Base-by-base conservation (phyloP, 2,113 vertebrate species). In the Mionectes macconnelli region DNA sequence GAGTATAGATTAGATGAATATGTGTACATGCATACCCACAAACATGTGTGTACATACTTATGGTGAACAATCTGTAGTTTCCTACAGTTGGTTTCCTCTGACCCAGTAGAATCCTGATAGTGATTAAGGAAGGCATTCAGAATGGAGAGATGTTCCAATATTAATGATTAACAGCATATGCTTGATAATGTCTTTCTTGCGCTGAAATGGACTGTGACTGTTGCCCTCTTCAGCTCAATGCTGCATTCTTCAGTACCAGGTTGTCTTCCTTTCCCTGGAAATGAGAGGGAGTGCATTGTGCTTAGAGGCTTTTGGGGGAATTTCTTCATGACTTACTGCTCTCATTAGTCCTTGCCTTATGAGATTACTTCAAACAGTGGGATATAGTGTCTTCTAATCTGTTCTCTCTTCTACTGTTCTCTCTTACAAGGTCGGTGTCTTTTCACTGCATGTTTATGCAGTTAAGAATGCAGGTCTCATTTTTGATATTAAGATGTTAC, bases 11-110 rank as follows among this genome's bases (percentile, higher is more conserved):
- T 37, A 62, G 39, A 57, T 42, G 35, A 55, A 3, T 64, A 5
- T 14, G 5, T 49, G 17, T 77, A 2, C 35, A 14, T 5, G 4
- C 12, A 5, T 82, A 25, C 19, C 10, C n/a, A 49, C 8, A 87
- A 25, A 52, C 5, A 3, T 21, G 22, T 2, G 0, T 44, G 44
- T 22, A 9, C 4, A 1, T 55, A 20, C 14, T 55, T 57, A 6
- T 0, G 10, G 27, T 42, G 33, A 80, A 8, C 10, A 44, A 5
- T 64, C 74, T 67, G 8, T 37, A 31, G 28, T 63, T 22, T 23
- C 17, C 49, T 66, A 37, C 9, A 8, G 14, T 76, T 57, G 28
- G 9, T 68, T 86, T 69, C 31, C 12, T 92, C 44, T 69, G 72
- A 79, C 19, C 33, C 20, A 12, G 0, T 20, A 10, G 30, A 55